Evolutionary conservation across 1,140 invertebrate species (phyloP).

Genomic region (Choristoneura fumiferana): DNA sequence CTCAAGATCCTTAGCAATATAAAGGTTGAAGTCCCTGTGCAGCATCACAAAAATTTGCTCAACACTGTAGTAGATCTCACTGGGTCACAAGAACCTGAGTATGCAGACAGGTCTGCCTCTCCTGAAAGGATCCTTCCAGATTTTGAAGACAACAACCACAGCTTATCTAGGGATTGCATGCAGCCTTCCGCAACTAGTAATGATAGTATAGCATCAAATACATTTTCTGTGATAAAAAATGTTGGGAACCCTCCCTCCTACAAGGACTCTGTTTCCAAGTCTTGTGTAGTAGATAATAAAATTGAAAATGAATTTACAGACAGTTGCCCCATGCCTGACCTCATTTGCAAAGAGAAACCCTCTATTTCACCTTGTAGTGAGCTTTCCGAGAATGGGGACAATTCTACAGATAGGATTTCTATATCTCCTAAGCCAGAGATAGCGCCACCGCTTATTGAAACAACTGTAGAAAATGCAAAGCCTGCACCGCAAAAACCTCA

Average conservation of each 20-base stretch:
- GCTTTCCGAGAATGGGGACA: conserved; percentile 65
- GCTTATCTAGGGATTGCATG: conserved; percentile 35
- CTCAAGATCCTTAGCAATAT: conserved; percentile 76
- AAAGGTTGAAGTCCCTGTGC: conserved; percentile 73
- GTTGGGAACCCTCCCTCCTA: conserved; percentile 53
- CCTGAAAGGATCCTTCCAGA: conserved; percentile 66
- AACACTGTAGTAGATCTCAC: conserved; percentile 72
- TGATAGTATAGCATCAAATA: conserved; percentile 50
- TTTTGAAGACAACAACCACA: conserved; percentile 53
- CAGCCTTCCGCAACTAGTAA: conserved; percentile 39
- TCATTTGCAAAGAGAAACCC: conserved; percentile 75
- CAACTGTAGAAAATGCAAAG: conserved; percentile 21
- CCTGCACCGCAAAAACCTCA: conserved; percentile 27
- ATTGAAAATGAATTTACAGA: conserved; percentile 64
- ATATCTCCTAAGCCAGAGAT: conserved; percentile 44
- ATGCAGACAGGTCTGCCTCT: conserved; percentile 38
- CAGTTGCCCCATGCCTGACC: conserved; percentile 67
- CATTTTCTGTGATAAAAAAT: conserved; percentile 75
- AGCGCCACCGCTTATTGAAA: conserved; percentile 28
- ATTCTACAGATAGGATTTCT: conserved; percentile 52
- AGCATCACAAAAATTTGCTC: conserved; percentile 68
- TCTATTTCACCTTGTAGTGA: conserved; percentile 75
- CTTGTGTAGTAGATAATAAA: conserved; percentile 47
- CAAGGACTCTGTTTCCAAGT: conserved; percentile 49
- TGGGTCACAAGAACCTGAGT: conserved; percentile 55